A percentile compares a stretch with the other conserved stretches of the same genome.
phyloP scores from a whole-genome alignment of 2,888 invertebrate species.

The Ischnura elegans region DNA sequence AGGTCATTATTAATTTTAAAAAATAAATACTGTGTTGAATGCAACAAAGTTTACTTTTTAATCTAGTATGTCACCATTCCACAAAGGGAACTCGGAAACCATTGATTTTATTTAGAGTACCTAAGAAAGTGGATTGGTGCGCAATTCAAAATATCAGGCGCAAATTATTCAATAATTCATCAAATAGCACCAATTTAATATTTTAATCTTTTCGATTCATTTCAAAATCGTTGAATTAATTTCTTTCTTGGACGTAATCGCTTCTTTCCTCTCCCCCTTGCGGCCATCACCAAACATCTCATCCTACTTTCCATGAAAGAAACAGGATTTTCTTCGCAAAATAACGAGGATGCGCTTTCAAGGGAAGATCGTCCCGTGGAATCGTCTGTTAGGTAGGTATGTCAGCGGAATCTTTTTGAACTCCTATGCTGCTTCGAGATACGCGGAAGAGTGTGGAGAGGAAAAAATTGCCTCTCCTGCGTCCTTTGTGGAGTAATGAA shows the following conservation, averaged over 20 bases:
- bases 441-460: not conserved
- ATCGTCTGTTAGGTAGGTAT: not conserved
- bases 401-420: slow-evolving; percentile 47
- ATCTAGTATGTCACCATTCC: too few species aligned
- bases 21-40: too few species aligned
- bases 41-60: too few species aligned
- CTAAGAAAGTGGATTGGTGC: too few species aligned
- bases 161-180: not conserved
- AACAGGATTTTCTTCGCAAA: slow-evolving; percentile 47
- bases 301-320: not conserved
- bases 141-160: too few species aligned
- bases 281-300: not conserved
- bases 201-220: not conserved
- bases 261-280: not conserved
- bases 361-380: not conserved
- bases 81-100: too few species aligned
- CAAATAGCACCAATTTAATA: not conserved
- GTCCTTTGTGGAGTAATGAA: slow-evolving; percentile 23
- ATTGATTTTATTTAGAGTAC: too few species aligned
- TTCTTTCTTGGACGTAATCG: not conserved
- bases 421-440: not conserved
- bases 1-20: too few species aligned
- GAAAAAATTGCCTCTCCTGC: not conserved
- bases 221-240: not conserved
- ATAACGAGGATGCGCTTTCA: slow-evolving; percentile 28